Evolutionary conservation across 2,888 invertebrate species (phyloP).

Genomic region (Seladonia tumulorum): DNA sequence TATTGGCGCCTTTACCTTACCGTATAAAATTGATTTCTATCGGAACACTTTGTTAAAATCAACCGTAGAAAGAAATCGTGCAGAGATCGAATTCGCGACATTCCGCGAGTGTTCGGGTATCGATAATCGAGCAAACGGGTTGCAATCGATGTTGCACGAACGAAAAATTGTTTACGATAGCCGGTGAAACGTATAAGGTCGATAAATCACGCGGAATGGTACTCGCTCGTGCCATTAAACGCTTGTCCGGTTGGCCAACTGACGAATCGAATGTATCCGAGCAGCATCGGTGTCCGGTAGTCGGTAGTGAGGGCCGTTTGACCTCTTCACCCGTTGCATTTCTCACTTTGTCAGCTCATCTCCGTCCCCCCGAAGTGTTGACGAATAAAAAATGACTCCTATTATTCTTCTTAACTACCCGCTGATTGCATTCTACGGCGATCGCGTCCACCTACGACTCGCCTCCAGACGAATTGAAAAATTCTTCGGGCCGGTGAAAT

Average conservation of each 20-base stretch:
- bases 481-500: conserved; percentile 28
- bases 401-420: conserved; percentile 77
- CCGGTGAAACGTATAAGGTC: conserved; percentile 38
- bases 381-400: conserved; percentile 71
- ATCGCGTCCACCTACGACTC: conserved; percentile 46
- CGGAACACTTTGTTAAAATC: too few species aligned
- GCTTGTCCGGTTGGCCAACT: conserved; percentile 35
- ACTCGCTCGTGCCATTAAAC: conserved; percentile 48
- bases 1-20: too few species aligned
- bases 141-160: conserved; percentile 27
- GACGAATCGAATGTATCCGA: conserved; percentile 52
- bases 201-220: conserved; percentile 49
- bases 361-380: conserved; percentile 60
- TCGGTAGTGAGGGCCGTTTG: conserved; percentile 70
- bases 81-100: background rate
- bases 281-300: conserved; percentile 65
- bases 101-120: background rate
- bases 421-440: conserved; percentile 75
- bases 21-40: background rate
- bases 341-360: conserved; percentile 79
- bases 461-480: conserved; percentile 28
- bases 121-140: background rate
- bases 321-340: conserved; percentile 72
- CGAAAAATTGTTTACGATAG: conserved; percentile 45
- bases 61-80: background rate